Base-by-base conservation (phyloP, 1,140 invertebrate genomes). In the Drosophila micromelanica region DNA sequence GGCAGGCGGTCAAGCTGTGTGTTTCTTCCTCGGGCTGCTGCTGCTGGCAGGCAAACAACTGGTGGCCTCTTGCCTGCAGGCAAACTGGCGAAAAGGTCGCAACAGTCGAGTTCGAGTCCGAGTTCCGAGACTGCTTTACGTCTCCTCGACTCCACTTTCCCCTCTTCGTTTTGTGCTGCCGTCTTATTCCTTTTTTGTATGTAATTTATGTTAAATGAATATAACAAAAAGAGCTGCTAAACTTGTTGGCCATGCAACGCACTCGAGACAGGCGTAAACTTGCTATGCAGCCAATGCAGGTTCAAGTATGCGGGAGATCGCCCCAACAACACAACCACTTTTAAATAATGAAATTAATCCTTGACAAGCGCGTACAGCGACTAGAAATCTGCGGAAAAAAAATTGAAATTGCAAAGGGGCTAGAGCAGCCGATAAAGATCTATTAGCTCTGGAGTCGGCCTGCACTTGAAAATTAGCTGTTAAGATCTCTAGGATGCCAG, bases 301-400 rank as follows among this genome's bases (percentile, higher is more conserved):
- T 20, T 76, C 51, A 77, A 80, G 73, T 89, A 89, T 89, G 84
- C 84, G 84, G 85, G 84, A 89, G 84, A 89, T 74, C 80, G 80
- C 65, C 46, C 32, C 61, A 9, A 45, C 40, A 52, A 40, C 57
- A 68, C 42, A 63, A 68, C 55, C 40, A 68, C 74, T 75, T 80
- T 76, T 65, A 90, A 90, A 84, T 91, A 91, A 91, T 91, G 90
- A 91, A 91, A 91, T 91, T 91, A 91, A 91, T 91, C 90, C 90
- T 89, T 91, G 90, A 91, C 90, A 91, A 80, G 89, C 80, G 70
- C 49, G 55, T 75, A 76, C 62, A 78, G 64, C 74, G 73, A 72
- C 73, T 84, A 75, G 73, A 67, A 76, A 75, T 64, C 71, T 76
- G 59, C 59, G 40, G 27, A 57, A 78, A 78, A 72, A 57, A 78